Base-by-base conservation (phyloP, 2,797 vertebrate species). In the Geotrypetes seraphini region DNA sequence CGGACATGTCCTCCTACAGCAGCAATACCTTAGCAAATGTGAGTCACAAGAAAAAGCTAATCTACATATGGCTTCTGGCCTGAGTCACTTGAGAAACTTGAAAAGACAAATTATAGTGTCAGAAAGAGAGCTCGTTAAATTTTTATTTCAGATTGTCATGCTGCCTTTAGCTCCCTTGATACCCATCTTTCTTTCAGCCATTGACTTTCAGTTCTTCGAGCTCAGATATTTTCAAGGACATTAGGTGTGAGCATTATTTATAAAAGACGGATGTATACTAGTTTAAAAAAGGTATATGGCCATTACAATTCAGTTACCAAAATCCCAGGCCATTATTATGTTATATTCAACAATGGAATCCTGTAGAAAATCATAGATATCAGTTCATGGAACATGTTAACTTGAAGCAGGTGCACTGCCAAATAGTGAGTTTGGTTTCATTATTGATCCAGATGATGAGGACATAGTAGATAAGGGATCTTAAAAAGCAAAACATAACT, bases 41-140 rank as follows among this genome's bases (percentile, higher is more conserved):
- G 43, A 37, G 45, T 39, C 50, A 48, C 50, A 53, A 41, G 29
- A 36, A 66, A n/a, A 59, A 62, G 19, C 48, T 74, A 39, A 73
- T 74, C 66, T 78, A 48, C 71, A 71, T 73, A 62, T 21, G 33
- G 53, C 60, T 66, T 57, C 63, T 73, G 71, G 69, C 57, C 69
- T 63, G 33, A 23, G 31, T 57, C 60, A 43, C 47, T 46, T 59
- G 30, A 57, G 70, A 67, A 70, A 63, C 41, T 50, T 46, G 42
- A 36, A 33, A 57, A 71, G 66, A 79, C 58, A 68, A 76, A 81
- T 63, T 50, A 46, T 19, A 25, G 31, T 65, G 65, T 71, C 76
- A 68, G n/a, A 54, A 65, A 51, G 42, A 46, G 60, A 70, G 63
- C 65, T 81, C 63, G 63, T 72, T 83, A 72, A 69, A 57, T 53